Conservation (phyloP, 2,888 invertebrate genomes). For the Drosophila mercatorum region DNA sequence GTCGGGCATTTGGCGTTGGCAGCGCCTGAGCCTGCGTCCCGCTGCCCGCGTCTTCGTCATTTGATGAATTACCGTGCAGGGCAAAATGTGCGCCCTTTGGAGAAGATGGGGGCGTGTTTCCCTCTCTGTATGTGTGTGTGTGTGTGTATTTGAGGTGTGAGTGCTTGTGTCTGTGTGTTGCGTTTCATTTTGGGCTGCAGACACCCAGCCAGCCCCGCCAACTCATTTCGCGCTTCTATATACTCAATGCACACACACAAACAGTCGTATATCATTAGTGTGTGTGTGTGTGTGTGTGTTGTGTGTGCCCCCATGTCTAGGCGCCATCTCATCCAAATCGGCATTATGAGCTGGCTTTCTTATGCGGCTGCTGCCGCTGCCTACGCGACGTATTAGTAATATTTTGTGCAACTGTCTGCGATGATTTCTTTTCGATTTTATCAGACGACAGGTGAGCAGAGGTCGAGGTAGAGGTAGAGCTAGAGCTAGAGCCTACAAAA, state of each 20-base stretch:
- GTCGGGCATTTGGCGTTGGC: slow-evolving; percentile 44
- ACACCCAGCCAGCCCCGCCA: slow-evolving; percentile 39
- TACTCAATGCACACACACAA: slow-evolving; percentile 22
- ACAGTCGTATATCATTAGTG: slow-evolving; percentile 71
- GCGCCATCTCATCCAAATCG: slow-evolving; percentile 64
- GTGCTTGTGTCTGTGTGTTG: slow-evolving; percentile 31
- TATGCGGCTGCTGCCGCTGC: slow-evolving; percentile 48
- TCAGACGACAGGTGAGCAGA: slow-evolving; percentile 14
- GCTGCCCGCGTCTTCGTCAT: slow-evolving; percentile 70
- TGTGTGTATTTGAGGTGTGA: slow-evolving; percentile 3
- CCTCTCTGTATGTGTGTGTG: neutral
- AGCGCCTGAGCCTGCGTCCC: slow-evolving; percentile 36
- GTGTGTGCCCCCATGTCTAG: slow-evolving; percentile 42
- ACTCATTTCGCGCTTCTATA: slow-evolving; percentile 42
- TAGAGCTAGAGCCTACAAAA: neutral
- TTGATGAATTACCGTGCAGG: slow-evolving; percentile 82
- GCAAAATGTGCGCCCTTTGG: slow-evolving; percentile 74
- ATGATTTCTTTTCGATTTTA: slow-evolving; percentile 45
- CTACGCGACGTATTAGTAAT: slow-evolving; percentile 73
- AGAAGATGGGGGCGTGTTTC: slow-evolving; percentile 26
- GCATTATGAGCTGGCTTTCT: slow-evolving; percentile 69
- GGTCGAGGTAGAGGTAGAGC: neutral
- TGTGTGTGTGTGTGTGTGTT: slow-evolving; percentile 30
- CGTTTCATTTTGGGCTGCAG: slow-evolving; percentile 68
- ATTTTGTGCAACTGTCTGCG: slow-evolving; percentile 68